phyloP scores from a whole-genome alignment of 1,140 invertebrate species.

The Macrobrachium rosenbergii region DNA sequence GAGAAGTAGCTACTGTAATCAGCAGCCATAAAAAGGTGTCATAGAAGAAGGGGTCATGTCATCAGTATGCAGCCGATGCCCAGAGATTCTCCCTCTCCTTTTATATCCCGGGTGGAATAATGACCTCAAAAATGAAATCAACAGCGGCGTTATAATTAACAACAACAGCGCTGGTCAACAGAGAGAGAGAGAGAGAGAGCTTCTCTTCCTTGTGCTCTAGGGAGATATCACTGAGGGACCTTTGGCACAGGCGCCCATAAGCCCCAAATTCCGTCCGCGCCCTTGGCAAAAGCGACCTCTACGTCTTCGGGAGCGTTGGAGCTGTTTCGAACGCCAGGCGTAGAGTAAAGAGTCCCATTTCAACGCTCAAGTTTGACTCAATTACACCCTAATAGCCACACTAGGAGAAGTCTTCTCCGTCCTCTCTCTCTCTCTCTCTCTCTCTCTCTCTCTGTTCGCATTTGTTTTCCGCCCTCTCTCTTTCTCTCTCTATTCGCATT shows the following conservation, averaged over 20 bases:
- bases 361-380: slow-evolving; percentile 58
- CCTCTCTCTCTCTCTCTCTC: background rate
- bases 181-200: background rate
- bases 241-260: background rate
- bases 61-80: background rate
- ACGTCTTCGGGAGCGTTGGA: background rate
- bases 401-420: slow-evolving; percentile 33
- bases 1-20: no score
- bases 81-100: background rate
- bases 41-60: background rate
- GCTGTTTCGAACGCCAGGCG: background rate
- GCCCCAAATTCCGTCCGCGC: background rate
- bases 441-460: background rate
- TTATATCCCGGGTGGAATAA: background rate
- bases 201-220: slow-evolving; percentile 12
- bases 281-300: background rate
- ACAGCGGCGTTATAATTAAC: slow-evolving; percentile 31
- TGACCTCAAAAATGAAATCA: slow-evolving; percentile 44
- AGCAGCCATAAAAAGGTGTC: background rate
- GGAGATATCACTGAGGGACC: background rate
- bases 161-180: slow-evolving; percentile 42
- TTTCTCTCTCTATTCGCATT: no score
- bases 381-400: slow-evolving; percentile 49
- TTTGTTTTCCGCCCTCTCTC: no score
- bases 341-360: slow-evolving; percentile 50